Evolutionary conservation across 1,140 invertebrate species (phyloP).

Genomic region (Apocrypta bakeri): DNA sequence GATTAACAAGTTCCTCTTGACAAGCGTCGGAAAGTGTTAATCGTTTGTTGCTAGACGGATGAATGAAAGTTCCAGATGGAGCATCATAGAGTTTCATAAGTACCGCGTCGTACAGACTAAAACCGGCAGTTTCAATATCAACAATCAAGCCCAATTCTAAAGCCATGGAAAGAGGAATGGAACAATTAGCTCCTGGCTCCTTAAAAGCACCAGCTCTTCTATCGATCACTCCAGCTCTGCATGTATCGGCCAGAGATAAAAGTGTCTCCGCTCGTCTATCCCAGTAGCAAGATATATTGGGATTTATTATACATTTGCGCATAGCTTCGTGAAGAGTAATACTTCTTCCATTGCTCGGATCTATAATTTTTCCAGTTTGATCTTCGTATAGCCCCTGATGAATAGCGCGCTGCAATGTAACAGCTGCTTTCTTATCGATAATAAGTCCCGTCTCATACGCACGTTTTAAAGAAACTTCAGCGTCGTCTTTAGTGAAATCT

Average conservation of each 20-base stretch:
- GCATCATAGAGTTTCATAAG: slow-evolving; percentile 87
- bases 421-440: slow-evolving; percentile 85
- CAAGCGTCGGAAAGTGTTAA: slow-evolving; percentile 87
- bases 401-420: slow-evolving; percentile 90
- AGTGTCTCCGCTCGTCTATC: slow-evolving; percentile 82
- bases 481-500: slow-evolving; percentile 78
- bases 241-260: slow-evolving; percentile 84
- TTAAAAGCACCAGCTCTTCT: slow-evolving; percentile 85
- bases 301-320: slow-evolving; percentile 85
- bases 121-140: slow-evolving; percentile 88
- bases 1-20: slow-evolving; percentile 87
- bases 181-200: slow-evolving; percentile 80
- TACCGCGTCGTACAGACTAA: slow-evolving; percentile 88
- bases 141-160: slow-evolving; percentile 86
- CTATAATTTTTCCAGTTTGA: slow-evolving; percentile 85
- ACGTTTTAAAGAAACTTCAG: slow-evolving; percentile 84
- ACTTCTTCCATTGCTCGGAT: slow-evolving; percentile 83
- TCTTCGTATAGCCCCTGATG: slow-evolving; percentile 91
- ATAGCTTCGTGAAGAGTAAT: slow-evolving; percentile 91
- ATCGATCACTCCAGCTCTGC: slow-evolving; percentile 88
- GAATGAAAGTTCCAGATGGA: slow-evolving; percentile 83
- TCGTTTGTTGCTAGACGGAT: slow-evolving; percentile 86
- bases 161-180: slow-evolving; percentile 82
- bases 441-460: slow-evolving; percentile 88
- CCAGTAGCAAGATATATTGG: slow-evolving; percentile 86